These are phyloP conservation scores for Daktulosphaira vitifoliae DNA, from an alignment of 1,140 invertebrate species.

Conservation along the genomic window DNA sequence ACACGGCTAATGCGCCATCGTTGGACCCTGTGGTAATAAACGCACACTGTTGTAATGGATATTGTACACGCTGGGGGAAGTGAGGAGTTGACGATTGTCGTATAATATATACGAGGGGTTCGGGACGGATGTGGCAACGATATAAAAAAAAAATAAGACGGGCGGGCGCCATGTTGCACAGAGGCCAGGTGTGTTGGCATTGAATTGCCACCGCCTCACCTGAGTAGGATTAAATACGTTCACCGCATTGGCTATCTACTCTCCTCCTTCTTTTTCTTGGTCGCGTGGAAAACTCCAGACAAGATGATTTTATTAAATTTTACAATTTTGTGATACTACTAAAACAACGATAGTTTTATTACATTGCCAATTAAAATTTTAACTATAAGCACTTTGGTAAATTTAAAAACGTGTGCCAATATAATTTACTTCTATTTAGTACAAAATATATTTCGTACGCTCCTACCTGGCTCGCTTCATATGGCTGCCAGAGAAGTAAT, in stretches of 20 bases:
- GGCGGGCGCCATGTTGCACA: conserved; percentile 20
- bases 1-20: conserved; percentile 26
- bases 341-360: no score
- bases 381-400: no score
- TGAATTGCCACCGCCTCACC: conserved; percentile 15
- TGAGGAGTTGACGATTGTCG: no score
- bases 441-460: no score
- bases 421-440: no score
- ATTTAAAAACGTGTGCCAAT: no score
- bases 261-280: conserved; percentile 8
- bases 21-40: conserved; percentile 14
- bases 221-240: not conserved
- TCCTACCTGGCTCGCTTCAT: no score
- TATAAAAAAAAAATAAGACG: not conserved
- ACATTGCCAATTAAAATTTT: no score
- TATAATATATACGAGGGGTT: not conserved
- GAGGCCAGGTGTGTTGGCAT: conserved; percentile 25
- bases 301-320: no score
- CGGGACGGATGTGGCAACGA: not conserved
- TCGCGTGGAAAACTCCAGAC: not conserved
- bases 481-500: no score
- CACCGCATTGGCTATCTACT: conserved; percentile 19
- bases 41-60: conserved; percentile 14
- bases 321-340: no score
- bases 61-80: not conserved